phyloP scores from a whole-genome alignment of 2,888 invertebrate genomes.

The Stenodema calcarata region DNA sequence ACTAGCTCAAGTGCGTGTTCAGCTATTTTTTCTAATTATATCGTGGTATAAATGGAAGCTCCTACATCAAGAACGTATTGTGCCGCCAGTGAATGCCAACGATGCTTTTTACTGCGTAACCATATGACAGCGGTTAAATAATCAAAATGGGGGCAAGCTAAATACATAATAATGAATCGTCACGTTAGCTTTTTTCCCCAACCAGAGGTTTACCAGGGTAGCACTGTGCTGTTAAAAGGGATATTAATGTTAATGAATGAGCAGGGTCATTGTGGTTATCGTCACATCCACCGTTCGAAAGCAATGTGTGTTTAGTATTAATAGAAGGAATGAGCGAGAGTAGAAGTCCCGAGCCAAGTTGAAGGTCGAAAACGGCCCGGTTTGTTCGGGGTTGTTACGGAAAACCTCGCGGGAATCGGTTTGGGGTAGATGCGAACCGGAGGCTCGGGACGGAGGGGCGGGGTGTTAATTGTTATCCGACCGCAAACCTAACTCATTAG shows the following conservation, averaged over 20 bases:
- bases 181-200: not conserved
- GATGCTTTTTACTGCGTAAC: too few relatives aligned
- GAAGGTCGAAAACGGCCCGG: not conserved
- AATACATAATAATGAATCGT: not conserved
- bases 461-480: conserved; percentile 34
- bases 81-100: too few relatives aligned
- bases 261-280: conserved; percentile 25
- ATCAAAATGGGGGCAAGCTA: not conserved
- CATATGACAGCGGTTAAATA: not conserved
- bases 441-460: not conserved
- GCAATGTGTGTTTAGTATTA: conserved; percentile 36
- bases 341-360: not conserved
- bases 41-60: too few relatives aligned
- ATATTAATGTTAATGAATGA: conserved; percentile 29
- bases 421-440: not conserved
- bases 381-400: conserved; percentile 4
- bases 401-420: not conserved
- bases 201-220: not conserved
- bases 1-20: too few relatives aligned
- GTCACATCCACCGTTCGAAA: not conserved
- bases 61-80: too few relatives aligned
- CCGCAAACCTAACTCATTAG: conserved; percentile 35
- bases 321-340: not conserved
- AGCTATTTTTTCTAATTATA: too few relatives aligned
- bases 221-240: not conserved